phyloP scores from a whole-genome alignment of 1,140 invertebrate species.

The Ptiloglossa arizonensis region DNA sequence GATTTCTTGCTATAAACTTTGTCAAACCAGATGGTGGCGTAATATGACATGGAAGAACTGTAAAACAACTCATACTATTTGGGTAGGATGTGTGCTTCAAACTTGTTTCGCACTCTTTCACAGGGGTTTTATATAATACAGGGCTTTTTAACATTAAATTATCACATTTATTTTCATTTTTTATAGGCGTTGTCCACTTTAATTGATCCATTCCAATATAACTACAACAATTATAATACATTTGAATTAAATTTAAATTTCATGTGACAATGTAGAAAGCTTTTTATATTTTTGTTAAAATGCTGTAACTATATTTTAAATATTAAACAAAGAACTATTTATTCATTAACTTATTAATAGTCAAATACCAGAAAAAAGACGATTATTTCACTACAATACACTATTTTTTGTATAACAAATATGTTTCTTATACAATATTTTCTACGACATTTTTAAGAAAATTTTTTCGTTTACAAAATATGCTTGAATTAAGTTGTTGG shows the following conservation, averaged over 20 bases:
- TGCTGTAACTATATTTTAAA: neutral
- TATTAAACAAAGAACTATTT: neutral
- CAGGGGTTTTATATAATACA: constrained; percentile 62
- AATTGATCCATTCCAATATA: constrained; percentile 64
- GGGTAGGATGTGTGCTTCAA: constrained; percentile 42
- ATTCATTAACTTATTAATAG: neutral
- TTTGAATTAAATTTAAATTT: neutral
- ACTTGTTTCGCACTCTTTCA: constrained; percentile 47
- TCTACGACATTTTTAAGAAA: too few species aligned
- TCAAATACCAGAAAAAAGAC: neutral
- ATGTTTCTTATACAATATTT: neutral
- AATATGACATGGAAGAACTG: constrained; percentile 67
- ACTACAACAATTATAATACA: constrained; percentile 3
- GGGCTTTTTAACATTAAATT: constrained; percentile 52
- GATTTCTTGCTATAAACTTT: constrained; percentile 78
- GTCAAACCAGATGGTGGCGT: constrained; percentile 78
- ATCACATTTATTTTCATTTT: constrained; percentile 45
- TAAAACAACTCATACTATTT: constrained; percentile 46
- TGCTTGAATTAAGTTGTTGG: neutral
- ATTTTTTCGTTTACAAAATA: neutral
- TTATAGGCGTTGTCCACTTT: constrained; percentile 62
- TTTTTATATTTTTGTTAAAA: neutral
- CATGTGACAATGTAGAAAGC: too few species aligned
- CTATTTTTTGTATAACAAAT: neutral
- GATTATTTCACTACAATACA: neutral